Conservation (phyloP, 1,140 invertebrate genomes). For the Cydia fagiglandana region DNA sequence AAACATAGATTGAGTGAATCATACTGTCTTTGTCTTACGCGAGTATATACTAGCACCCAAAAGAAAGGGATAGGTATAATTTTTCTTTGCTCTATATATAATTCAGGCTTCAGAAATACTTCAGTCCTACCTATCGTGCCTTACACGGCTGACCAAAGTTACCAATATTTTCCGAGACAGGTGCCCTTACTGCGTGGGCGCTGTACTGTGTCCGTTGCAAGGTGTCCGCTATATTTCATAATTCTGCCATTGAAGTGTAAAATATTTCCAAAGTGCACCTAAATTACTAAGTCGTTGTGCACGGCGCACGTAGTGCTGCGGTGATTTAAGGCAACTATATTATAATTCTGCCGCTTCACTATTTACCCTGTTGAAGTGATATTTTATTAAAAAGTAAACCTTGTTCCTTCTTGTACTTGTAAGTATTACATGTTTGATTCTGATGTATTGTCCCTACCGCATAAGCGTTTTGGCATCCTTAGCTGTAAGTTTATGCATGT, state of each 20-base stretch:
- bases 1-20: too few species aligned
- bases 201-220: constrained; percentile 25
- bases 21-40: too few species aligned
- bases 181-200: neutral
- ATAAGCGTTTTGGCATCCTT: too few species aligned
- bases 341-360: neutral
- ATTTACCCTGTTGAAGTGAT: neutral
- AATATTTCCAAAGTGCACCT: constrained; percentile 47
- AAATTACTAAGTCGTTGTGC: constrained; percentile 36
- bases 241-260: constrained; percentile 51
- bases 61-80: too few species aligned
- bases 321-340: neutral
- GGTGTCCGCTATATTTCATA: constrained; percentile 46
- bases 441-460: too few species aligned
- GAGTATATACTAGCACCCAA: too few species aligned
- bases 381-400: neutral
- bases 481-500: too few species aligned
- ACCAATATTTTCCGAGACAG: neutral
- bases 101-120: too few species aligned
- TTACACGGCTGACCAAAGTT: neutral
- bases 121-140: too few species aligned
- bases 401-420: too few species aligned
- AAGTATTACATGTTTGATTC: too few species aligned
- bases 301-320: neutral
- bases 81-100: too few species aligned